A percentile compares a stretch with the other conserved stretches of the same genome.
phyloP scores from a whole-genome alignment of 2,888 invertebrate genomes.

The Clanis bilineata region DNA sequence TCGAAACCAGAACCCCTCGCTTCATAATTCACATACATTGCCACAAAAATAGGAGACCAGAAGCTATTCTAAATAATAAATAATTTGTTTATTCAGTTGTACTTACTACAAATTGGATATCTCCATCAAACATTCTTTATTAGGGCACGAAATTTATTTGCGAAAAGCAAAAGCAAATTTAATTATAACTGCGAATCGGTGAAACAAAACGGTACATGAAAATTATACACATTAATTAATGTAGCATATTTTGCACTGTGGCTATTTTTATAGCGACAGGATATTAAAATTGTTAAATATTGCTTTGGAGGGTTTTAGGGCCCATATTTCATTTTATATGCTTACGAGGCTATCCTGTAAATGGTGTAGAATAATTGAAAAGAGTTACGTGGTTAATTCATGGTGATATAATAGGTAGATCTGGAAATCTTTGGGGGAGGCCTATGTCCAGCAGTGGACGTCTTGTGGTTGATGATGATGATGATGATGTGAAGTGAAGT shows the following conservation, averaged over 20 bases:
- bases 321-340: constrained; percentile 1
- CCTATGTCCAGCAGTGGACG: too few species aligned
- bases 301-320: not conserved
- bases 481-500: too few species aligned
- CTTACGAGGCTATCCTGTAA: not conserved
- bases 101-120: constrained; percentile 11
- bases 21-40: too few species aligned
- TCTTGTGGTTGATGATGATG: too few species aligned
- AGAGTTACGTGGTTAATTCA: not conserved
- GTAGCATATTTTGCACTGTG: constrained; percentile 20
- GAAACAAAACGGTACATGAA: not conserved
- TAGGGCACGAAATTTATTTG: constrained; percentile 2
- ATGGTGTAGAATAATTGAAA: not conserved
- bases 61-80: not conserved
- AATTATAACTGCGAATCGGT: constrained; percentile 21
- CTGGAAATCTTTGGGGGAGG: too few species aligned
- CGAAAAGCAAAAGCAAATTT: constrained; percentile 26
- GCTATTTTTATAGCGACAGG: constrained; percentile 2
- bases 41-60: not conserved
- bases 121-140: constrained; percentile 5
- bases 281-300: constrained; percentile 11
- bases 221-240: constrained; percentile 28
- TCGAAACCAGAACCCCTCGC: too few species aligned
- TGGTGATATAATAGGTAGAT: not conserved
- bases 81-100: not conserved